These are phyloP conservation scores for Aphyosemion australe DNA, from an alignment of 2,113 vertebrate species.

Conservation along the genomic window DNA sequence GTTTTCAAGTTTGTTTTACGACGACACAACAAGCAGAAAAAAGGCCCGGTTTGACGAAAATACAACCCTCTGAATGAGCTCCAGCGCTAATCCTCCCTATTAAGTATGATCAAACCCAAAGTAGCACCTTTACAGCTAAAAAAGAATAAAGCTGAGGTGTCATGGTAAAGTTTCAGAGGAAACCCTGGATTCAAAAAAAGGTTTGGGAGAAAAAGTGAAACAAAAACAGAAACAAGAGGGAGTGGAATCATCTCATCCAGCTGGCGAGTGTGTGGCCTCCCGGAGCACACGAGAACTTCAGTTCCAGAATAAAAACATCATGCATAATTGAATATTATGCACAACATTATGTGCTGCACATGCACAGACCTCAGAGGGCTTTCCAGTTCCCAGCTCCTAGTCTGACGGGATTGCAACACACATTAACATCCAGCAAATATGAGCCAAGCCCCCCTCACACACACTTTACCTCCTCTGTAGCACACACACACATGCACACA, in stretches of 20 bases:
- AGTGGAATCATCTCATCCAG: not conserved
- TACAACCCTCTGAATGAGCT: not conserved
- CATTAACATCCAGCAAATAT: not conserved
- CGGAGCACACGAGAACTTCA: not conserved
- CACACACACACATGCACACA: not conserved
- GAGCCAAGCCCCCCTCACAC: slow-evolving; percentile 13
- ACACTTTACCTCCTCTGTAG: slow-evolving; percentile 12
- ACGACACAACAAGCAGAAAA: slow-evolving; percentile 1
- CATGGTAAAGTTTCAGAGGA: not conserved
- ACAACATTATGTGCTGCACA: not conserved
- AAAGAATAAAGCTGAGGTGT: not conserved
- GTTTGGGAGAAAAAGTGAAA: not conserved
- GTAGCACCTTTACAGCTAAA: slow-evolving; percentile 30
- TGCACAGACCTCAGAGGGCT: slow-evolving; percentile 10
- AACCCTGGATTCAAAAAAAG: not conserved
- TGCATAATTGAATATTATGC: slow-evolving; percentile 27
- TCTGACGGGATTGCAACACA: slow-evolving; percentile 31
- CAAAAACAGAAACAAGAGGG: not conserved
- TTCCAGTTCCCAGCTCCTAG: slow-evolving; percentile 16
- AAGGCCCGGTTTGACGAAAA: too few species aligned
- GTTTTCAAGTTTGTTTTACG: not conserved
- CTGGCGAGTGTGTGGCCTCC: not conserved
- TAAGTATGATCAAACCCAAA: slow-evolving; percentile 23
- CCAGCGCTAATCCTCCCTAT: slow-evolving; percentile 4
- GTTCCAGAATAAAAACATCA: slow-evolving; percentile 19